Evolutionary conservation across 1,140 invertebrate species (phyloP), one percentile per base, ranked within the genome.

Genomic region (Arctopsyche grandis): DNA sequence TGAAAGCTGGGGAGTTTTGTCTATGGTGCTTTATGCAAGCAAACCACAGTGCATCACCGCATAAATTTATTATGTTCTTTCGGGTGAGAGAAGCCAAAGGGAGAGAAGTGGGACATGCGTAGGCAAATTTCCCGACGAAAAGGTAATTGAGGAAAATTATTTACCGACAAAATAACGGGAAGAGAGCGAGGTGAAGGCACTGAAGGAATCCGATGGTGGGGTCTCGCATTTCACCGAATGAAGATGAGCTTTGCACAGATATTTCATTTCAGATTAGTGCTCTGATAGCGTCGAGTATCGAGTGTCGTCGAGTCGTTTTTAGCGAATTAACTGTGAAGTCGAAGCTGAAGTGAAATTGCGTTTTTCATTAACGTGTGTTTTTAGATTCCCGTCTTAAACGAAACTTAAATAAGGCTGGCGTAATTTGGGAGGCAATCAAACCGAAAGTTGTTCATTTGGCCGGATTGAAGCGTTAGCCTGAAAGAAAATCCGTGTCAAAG

Each of bases 61-160:
- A 71, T 78, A 78, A 78, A 78, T 78, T 78, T 78, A 78, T 78
- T 78, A 78, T 78, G 77, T 78, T 70, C 77, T 78, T 78, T 78
- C 48, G 26, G 60, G 38, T 77, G 56, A 76, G 10, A 1, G 48
- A 76, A 43, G 75, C 56, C 24, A n/a, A n/a, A n/a, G 29, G 29
- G 29, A 38, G 1, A 7, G 29, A 38, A n/a, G n/a, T n/a, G 29
- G 29, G 29, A 38, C 29, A 38, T 38, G 48, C 69, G 75, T 77
- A 77, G 75, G 75, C 75, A 77, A 77, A 77, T 77, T 69, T 71
- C 9, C 69, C 69, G 56, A 24, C 19, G 77, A 71, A 78, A 78
- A 70, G 44, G 77, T 78, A 78, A 78, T 71, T 78, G 77, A 71
- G 56, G 77, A 78, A 71, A 70, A 78, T 78, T 78, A 78, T 78